Base-by-base conservation (phyloP, 2,113 vertebrate species). In the Chunga burmeisteri region DNA sequence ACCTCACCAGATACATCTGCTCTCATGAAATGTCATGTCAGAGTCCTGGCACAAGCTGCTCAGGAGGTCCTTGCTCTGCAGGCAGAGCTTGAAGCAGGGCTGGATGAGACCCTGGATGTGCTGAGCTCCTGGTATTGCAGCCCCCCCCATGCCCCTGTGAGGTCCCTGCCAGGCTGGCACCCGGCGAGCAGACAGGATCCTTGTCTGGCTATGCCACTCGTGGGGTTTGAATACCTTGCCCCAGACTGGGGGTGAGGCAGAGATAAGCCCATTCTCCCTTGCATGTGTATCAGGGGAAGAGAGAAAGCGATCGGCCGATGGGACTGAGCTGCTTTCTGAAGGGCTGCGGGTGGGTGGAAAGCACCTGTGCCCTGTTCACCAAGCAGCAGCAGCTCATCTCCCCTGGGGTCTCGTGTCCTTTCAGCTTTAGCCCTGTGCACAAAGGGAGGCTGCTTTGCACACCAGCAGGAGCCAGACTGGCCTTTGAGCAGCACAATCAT, bases 401-500 rank as follows among this genome's bases (percentile, higher is more conserved):
- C 52, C 40, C 27, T 0, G 3, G 22, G 63, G 52, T 86, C 74
- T 92, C 2, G 3, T 62, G 91, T 82, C 84, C 81, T 96, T 94
- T 81, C 91, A 93, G 50, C 0, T 0, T 38, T 80, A 59, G 66
- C 63, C 59, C 56, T 86, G 47, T 1, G 4, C 59, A 74, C 72
- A 96, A 95, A 92, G 59, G 52, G 73, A 94, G 55, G 38, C 94
- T 91, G 55, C 88, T 91, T 81, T 85, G n/a, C 55, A 66, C 1
- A 0, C 55, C 36, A 71, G 49, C 71, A 47, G 19, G 38, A 86
- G 36, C 2, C 2, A 88, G 81, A 25, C 78, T 91, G 88, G 62
- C 71, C 88, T 95, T 93, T 88, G 81, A 81, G 53, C 44, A 58
- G 40, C 47, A 88, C 79, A 79, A 53, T 75, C 2, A 21, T 18